Evolutionary conservation across 2,888 invertebrate genomes (phyloP), one percentile per base, ranked within the genome.

Genomic region (Ischnus inquisitorius): DNA sequence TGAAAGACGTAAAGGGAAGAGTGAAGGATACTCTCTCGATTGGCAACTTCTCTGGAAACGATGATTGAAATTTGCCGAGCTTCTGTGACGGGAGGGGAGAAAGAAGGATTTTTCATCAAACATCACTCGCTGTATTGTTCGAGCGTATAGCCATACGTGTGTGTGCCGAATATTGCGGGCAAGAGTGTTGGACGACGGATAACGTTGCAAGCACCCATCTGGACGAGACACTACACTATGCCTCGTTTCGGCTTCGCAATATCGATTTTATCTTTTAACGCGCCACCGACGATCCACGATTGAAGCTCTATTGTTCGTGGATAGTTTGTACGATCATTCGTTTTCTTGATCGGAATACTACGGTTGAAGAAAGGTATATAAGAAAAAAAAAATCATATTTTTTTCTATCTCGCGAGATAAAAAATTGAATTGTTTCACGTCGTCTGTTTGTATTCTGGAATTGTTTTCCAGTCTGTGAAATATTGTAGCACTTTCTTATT

Each of bases 181-280:
- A 19, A 48, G 48, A 74, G 25, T 43, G 48, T 14, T 74, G 51
- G 51, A 48, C 12, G 51, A 19, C 41, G 48, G 72, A 60, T 68
- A 69, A 83, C 75, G 75, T 68, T 48, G 64, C 68, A 22, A 71
- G 54, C 69, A 39, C 77, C 76, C 80, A 85, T 83, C 85, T 76
- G 83, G 54, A 79, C 54, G 34, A 75, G 69, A 82, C 51, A 75
- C 74, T 75, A 78, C 48, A 68, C 46, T 79, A n/a, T 34, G 43
- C 41, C 12, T 48, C 68, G 14, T 65, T 76, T 67, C 16, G 43
- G 79, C 57, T 51, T 82, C 48, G 51, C 68, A 74, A 64, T 87
- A 88, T 90, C 87, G 89, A 90, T 91, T 90, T 89, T 88, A 87
- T 90, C 90, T 90, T 90, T 91, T 86, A 34, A 88, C 88, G 88